Percentiles rank a stretch among this genome's conserved stretches.
These are phyloP conservation scores for Anagrus nilaparvatae DNA, from an alignment of 1,140 invertebrate species.

Conservation along the genomic window DNA sequence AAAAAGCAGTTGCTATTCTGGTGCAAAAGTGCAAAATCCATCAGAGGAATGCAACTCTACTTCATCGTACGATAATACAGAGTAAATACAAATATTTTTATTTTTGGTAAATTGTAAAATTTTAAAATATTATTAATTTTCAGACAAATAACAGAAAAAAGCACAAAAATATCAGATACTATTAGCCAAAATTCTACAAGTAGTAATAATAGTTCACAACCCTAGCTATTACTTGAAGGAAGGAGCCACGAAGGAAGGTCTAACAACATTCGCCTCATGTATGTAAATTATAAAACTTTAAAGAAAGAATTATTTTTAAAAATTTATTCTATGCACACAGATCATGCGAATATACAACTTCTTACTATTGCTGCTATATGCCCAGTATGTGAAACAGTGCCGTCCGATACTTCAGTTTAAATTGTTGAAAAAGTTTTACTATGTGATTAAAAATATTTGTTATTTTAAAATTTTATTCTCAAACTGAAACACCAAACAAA, in stretches of 20 bases:
- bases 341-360: slow-evolving; percentile 20
- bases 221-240: slow-evolving; percentile 23
- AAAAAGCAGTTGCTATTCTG: slow-evolving; percentile 15
- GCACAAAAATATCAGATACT: slow-evolving; percentile 20
- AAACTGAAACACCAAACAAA: slow-evolving; percentile 11
- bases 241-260: not conserved
- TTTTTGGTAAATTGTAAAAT: slow-evolving; percentile 1
- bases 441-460: slow-evolving; percentile 5
- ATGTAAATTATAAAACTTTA: not conserved
- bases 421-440: slow-evolving; percentile 1
- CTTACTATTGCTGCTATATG: slow-evolving; percentile 30
- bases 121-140: slow-evolving; percentile 12
- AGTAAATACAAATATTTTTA: slow-evolving; percentile 21
- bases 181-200: slow-evolving; percentile 20
- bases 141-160: slow-evolving; percentile 20
- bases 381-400: slow-evolving; percentile 33
- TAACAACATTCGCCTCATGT: slow-evolving; percentile 5
- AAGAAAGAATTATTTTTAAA: not conserved
- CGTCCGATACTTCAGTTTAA: slow-evolving; percentile 39
- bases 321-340: slow-evolving; percentile 16
- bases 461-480: not conserved
- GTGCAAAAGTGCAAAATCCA: slow-evolving; percentile 16
- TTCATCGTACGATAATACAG: slow-evolving; percentile 21
- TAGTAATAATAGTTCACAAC: slow-evolving; percentile 22
- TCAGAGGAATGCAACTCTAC: slow-evolving; percentile 25